Evolutionary conservation across 2,888 invertebrate species (phyloP).

Genomic region (Cylloceria caligata): DNA sequence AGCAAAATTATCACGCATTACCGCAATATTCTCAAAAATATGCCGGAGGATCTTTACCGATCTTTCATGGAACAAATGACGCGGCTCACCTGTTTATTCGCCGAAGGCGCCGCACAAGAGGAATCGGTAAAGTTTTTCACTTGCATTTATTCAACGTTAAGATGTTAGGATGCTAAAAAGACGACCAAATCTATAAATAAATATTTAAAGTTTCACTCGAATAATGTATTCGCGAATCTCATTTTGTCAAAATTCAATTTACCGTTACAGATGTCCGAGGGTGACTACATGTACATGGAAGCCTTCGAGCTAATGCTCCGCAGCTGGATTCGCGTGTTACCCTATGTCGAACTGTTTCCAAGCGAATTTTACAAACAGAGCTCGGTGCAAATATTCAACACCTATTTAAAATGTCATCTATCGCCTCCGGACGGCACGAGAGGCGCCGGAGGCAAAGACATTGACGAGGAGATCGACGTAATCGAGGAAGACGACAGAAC

Average conservation of each 20-base stretch:
- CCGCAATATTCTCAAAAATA: slow-evolving; percentile 83
- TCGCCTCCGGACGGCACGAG: slow-evolving; percentile 92
- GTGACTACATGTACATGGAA: slow-evolving; percentile 87
- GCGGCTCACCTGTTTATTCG: slow-evolving; percentile 88
- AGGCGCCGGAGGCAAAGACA: slow-evolving; percentile 84
- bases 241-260: slow-evolving; percentile 34
- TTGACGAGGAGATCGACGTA: slow-evolving; percentile 87
- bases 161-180: too few relatives aligned
- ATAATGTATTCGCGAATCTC: slow-evolving; percentile 3
- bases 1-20: slow-evolving; percentile 88
- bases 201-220: too few relatives aligned
- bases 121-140: slow-evolving; percentile 86
- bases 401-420: slow-evolving; percentile 92
- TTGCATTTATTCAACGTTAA: background rate
- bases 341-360: slow-evolving; percentile 83
- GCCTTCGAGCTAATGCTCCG: slow-evolving; percentile 90
- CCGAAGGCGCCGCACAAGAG: slow-evolving; percentile 88
- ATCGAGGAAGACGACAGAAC: slow-evolving; percentile 89
- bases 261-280: slow-evolving; percentile 82
- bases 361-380: slow-evolving; percentile 82
- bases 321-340: slow-evolving; percentile 88
- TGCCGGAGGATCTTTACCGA: slow-evolving; percentile 85
- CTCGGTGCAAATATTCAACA: slow-evolving; percentile 89
- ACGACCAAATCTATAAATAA: too few relatives aligned
- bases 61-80: slow-evolving; percentile 88